These are phyloP conservation scores for Philaethria dido DNA, from an alignment of 2,888 invertebrate species.

Conservation along the genomic window DNA sequence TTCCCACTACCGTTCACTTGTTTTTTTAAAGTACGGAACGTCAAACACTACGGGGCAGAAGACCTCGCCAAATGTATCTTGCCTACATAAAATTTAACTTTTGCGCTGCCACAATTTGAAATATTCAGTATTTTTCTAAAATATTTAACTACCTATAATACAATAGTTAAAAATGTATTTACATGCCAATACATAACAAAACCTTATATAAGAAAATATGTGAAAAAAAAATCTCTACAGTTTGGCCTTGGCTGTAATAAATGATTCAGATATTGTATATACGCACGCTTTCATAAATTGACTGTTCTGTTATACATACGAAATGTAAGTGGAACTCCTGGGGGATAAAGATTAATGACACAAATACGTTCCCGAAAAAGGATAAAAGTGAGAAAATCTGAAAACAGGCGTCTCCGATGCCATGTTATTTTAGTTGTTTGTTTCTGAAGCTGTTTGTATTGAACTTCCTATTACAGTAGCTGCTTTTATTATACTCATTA, in stretches of 20 bases:
- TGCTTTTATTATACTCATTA: neutral
- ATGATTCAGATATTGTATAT: constrained; percentile 37
- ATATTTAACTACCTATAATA: neutral
- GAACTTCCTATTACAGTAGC: constrained; percentile 29
- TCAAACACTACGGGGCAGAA: too few species aligned
- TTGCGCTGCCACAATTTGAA: too few species aligned
- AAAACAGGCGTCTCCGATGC: constrained; percentile 45
- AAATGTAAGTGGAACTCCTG: constrained; percentile 45
- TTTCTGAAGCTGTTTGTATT: constrained; percentile 39
- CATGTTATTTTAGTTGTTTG: constrained; percentile 46
- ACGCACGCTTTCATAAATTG: constrained; percentile 37
- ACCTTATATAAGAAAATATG: neutral
- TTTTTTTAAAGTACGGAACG: too few species aligned
- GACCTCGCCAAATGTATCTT: too few species aligned
- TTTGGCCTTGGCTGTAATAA: constrained; percentile 30
- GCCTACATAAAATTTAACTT: too few species aligned
- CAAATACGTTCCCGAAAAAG: constrained; percentile 48
- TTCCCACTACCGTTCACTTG: too few species aligned
- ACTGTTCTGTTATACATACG: constrained; percentile 41
- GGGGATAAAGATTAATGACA: constrained; percentile 55
- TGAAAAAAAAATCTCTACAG: constrained; percentile 7
- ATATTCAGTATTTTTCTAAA: too few species aligned
- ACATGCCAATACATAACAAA: neutral
- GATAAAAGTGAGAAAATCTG: constrained; percentile 45
- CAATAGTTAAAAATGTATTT: too few species aligned